phyloP scores from a whole-genome alignment of 2,888 invertebrate species.

The Cheilosia grossa region DNA sequence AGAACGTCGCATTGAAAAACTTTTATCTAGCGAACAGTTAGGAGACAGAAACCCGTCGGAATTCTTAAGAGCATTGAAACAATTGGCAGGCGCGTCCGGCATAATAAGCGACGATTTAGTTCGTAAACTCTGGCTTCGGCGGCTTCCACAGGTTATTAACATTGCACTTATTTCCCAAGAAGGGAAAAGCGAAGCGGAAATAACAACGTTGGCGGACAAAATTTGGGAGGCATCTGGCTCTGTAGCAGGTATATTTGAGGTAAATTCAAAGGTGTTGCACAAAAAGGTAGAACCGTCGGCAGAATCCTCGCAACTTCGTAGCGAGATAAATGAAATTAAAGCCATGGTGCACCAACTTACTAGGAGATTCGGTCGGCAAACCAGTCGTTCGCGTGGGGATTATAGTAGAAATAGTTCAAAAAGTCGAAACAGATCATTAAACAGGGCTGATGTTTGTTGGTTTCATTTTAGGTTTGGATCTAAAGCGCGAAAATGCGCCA shows the following conservation, averaged over 20 bases:
- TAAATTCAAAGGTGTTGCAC: not conserved
- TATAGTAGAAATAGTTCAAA: not conserved
- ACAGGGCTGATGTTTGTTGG: not conserved
- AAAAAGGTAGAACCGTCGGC: not conserved
- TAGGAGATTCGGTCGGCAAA: not conserved
- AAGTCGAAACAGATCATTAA: not conserved
- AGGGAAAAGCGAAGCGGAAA: not conserved
- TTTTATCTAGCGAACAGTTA: no score
- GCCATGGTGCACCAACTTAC: conserved; percentile 11
- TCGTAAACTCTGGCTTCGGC: conserved; percentile 8
- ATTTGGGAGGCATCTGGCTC: conserved; percentile 22
- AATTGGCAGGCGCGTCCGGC: not conserved
- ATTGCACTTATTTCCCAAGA: conserved; percentile 24
- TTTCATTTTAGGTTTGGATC: not conserved
- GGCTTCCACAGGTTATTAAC: conserved; percentile 29
- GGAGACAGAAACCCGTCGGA: no score
- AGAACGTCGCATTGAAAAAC: no score
- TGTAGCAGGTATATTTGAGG: not conserved
- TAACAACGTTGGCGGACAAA: conserved; percentile 27
- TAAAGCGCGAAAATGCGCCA: conserved; percentile 9
- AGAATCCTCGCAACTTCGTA: not conserved
- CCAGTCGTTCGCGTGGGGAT: not conserved
- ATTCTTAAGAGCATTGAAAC: no score
- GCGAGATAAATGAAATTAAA: not conserved
- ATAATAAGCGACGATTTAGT: conserved; percentile 16